Evolutionary conservation across 2,113 vertebrate genomes (phyloP), one percentile per base, ranked within the genome.

Genomic region (Pongo abelii): DNA sequence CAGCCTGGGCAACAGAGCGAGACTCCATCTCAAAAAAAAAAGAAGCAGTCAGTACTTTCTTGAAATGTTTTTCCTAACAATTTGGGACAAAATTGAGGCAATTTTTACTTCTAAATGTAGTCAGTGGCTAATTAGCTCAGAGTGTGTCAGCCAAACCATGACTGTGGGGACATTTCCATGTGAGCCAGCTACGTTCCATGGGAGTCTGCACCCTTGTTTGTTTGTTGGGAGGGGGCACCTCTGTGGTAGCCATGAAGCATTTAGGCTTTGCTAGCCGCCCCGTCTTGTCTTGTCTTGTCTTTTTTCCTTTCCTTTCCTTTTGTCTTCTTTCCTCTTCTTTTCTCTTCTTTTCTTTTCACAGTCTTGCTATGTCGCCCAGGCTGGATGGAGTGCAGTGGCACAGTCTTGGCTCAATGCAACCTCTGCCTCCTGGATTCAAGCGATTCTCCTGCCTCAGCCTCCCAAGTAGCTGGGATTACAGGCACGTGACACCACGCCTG

Each of bases 71-170:
- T 72, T 94, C 55, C 55, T 87, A 35, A 69, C 70, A 43, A 32
- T 81, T 94, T 77, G 74, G 6, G 13, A 48, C 89, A 77, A 85
- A 81, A 94, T 93, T 46, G 48, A 92, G 46, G 18, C 50, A 18
- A 69, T 90, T 92, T 92, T 86, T 83, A 32, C 20, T 81, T 81
- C 8, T 94, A 69, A 77, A 75, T 92, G 55, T 52, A 92, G n/a
- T 80, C 64, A 35, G 74, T 83, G 14, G 27, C 55, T 61, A 69
- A 6, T 74, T 57, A 50, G 46, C 81, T 89, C 57, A 16, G 11
- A 55, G 74, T 88, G 8, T 13, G 55, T 69, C 87, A 79, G 10
- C 72, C 48, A 70, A n/a, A 25, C 35, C 84, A 35, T 7, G 38
- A 23, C 61, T 10, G 0, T 25, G 35, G 69, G 35, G 11, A 25